Base-by-base conservation (phyloP, 2,113 vertebrate species). In the Neotoma lepida region DNA sequence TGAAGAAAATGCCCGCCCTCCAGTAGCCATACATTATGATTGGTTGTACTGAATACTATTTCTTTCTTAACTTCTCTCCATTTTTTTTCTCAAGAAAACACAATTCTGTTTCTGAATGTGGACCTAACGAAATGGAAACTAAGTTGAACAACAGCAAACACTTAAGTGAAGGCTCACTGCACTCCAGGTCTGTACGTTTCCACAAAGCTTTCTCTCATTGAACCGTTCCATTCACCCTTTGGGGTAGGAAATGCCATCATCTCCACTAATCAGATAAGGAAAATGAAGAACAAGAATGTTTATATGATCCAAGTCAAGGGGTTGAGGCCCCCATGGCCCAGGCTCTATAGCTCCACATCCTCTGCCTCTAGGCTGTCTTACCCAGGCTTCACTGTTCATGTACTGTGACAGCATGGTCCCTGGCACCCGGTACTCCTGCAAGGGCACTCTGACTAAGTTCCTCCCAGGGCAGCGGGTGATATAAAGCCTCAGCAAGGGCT, bases 71-170 rank as follows among this genome's bases (percentile, higher is more conserved):
- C 58, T 20, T 20, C 0, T 58, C 61, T 68, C 68, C 0, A 14
- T 86, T 92, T 10, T 92, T 7, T 94, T 88, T 13, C 63, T 56
- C 9, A 78, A n/a, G 80, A 14, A 84, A 76, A 86, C 22, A 84
- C 3, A 84, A 66, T 20, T 80, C 15, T 86, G 54, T 58, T 49
- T n/a, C 49, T 22, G 14, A 88, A 87, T 61, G 78, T 94, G 64
- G 17, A 51, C 44, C 49, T 70, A 82, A 91, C 9, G 7, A 88
- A 96, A 95, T 64, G 54, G 44, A 86, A 92, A 90, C 49, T 26
- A 74, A 90, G 39, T 1, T 68, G 56, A 78, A 95, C 41, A 61
- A 35, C 1, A 81, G 2, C 8, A 17, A 81, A 54, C 22, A 39
- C 26, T 80, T 49, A 77, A 70, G 17, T 81, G 41, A 86, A 51